Evolutionary conservation across 2,797 vertebrate species (phyloP), one percentile per base, ranked within the genome.

Genomic region (Bradypodion pumilum): DNA sequence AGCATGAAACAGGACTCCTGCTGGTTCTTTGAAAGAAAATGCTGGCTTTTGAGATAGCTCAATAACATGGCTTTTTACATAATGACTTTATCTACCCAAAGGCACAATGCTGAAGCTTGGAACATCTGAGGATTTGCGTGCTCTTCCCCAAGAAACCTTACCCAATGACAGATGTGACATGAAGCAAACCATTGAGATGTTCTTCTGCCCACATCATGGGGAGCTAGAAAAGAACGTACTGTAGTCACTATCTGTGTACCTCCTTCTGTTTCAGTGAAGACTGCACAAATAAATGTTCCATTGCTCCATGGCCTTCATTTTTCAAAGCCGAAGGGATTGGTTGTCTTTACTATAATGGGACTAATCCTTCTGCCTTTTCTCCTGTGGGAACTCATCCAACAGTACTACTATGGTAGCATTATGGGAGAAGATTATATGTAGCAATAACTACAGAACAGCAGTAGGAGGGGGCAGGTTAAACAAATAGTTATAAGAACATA

Each of bases 1-100:
- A 75, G 3, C 7, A 2, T 86, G 29, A 12, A 1, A 42, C 80
- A 5, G 1, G 9, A 0, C 40, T 78, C 65, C 27, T 62, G 27
- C 27, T 85, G 78, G 1, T 44, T 72, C 23, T 29, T 3, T 21
- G 75, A 15, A 78, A 78, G 79, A 82, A 81, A 56, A 87, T 68
- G 32, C 52, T 74, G 63, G 72, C 87, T 83, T 81, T 35, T 32
- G 78, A 68, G 68, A 81, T 82, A 49, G 16, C 87, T 15, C 19
- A 27, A 21, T 75, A 27, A 6, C 82, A 23, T 44, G 46, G 32
- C 21, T 89, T 92, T 89, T 85, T 82, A 63, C 21, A 40, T 80
- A 89, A 91, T 88, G 80, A 49, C 4, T 1, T 21, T 60, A 63
- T 77, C 66, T 8, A 83, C 88, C 81, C 76, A 72, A 66, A 88